Evolutionary conservation across 30 jellyfish, hydroid and myxozoan species (phyloP), one percentile per base, ranked within the genome.

Genomic region (Phacellophora camtschatica): DNA sequence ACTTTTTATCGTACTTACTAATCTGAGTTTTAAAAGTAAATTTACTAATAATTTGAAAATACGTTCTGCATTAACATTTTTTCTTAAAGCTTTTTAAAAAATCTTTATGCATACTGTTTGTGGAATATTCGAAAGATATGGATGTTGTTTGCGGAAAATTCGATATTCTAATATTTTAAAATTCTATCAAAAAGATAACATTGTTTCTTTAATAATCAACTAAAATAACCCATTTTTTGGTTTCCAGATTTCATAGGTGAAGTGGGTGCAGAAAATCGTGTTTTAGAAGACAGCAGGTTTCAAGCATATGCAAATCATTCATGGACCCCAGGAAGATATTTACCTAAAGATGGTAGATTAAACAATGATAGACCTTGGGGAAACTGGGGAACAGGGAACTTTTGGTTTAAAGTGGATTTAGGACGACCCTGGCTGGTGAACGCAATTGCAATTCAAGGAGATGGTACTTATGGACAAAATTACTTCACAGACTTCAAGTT

Each of bases 401-500:
- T 57, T 1, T 82, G 94, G 94, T 71, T 82, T 46, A 69, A 68
- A 24, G 79, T 84, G 27, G 95, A 84, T 64, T 48, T 85, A 2
- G 96, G 96, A 29, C 73, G 84, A 10, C 75, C 66, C 0, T 59
- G 74, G 90, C 57, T 66, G 31, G 90, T 85, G n/a, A 74, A 59
- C 25, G 96, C 74, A 27, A 54, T 85, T 24, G 54, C 96, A 20
- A 74, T 61, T 5, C 96, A 85, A 43, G 96, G 96, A 8, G 95
- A 84, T 41, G 59, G 83, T 13, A 62, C 83, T 6, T 71, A 50
- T 35, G 95, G 75, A 16, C 31, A 62, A 8, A 84, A 84, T 30
- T 84, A 41, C 66, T 62, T 70, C 63, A 69, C 84, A 0, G 85
- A 71, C 32, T 84, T 23, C 88, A 62, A 65, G 50, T 15, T 84